Percentiles rank a stretch among this genome's conserved stretches.
phyloP scores from a whole-genome alignment of 2,888 invertebrate genomes.

The Cerceris ruficornis region DNA sequence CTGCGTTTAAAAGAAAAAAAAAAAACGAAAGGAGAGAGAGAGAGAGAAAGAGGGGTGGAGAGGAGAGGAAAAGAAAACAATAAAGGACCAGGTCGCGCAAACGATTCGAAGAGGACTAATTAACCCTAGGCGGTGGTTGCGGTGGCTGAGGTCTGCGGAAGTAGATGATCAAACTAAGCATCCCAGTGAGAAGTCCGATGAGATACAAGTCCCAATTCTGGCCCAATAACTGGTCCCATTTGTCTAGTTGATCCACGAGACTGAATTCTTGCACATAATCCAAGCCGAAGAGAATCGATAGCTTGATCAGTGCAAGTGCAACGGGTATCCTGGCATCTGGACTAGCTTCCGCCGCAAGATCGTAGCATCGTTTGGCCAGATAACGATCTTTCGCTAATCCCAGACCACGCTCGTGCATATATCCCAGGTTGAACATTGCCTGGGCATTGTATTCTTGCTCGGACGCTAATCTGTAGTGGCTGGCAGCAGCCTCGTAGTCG shows the following conservation, averaged over 20 bases:
- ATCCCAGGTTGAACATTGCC: constrained; percentile 99
- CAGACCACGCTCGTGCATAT: constrained; percentile 99
- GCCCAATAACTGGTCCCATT: constrained; percentile 88
- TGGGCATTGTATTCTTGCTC: constrained; percentile 98
- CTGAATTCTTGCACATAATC: constrained; percentile 89
- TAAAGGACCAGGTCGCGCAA: constrained; percentile 4
- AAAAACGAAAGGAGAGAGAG: not conserved
- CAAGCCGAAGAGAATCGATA: constrained; percentile 89
- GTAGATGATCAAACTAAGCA: constrained; percentile 92
- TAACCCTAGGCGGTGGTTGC: constrained; percentile 69
- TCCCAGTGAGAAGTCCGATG: constrained; percentile 90
- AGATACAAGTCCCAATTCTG: constrained; percentile 98
- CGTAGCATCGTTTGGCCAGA: constrained; percentile 98
- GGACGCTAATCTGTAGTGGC: constrained; percentile 94
- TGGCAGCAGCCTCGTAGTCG: constrained; percentile 96
- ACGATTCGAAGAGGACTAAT: constrained; percentile 57
- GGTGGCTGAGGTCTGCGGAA: constrained; percentile 85
- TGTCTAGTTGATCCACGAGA: constrained; percentile 82
- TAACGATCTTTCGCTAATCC: constrained; percentile 95
- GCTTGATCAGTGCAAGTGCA: constrained; percentile 92
- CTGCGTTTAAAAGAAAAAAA: constrained; percentile 23
- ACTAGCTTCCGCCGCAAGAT: constrained; percentile 96
- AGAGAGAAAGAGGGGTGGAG: constrained; percentile 6
- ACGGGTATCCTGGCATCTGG: constrained; percentile 97
- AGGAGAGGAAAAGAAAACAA: constrained; percentile 20